phyloP scores from a whole-genome alignment of 2,797 vertebrate genomes.

The Serranus cabrilla region DNA sequence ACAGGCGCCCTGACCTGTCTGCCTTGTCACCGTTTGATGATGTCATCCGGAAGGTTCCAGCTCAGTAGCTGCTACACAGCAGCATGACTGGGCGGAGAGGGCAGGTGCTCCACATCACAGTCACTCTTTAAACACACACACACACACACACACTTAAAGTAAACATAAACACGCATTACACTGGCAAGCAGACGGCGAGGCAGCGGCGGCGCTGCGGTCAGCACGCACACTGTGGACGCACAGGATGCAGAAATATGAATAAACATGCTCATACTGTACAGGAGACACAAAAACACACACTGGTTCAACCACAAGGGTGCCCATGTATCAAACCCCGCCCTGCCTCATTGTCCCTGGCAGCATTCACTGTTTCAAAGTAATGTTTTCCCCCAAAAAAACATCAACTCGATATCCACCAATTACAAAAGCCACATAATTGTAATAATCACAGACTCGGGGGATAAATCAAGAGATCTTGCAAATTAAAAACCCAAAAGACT shows the following conservation, averaged over 20 bases:
- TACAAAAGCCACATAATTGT: slow-evolving; percentile 80
- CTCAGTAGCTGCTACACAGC: slow-evolving; percentile 61
- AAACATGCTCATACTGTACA: slow-evolving; percentile 58
- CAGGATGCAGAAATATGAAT: slow-evolving; percentile 65
- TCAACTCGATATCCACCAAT: slow-evolving; percentile 76
- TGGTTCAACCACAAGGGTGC: slow-evolving; percentile 56
- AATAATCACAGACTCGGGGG: slow-evolving; percentile 75
- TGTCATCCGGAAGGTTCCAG: slow-evolving; percentile 77
- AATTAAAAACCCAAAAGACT: slow-evolving; percentile 71
- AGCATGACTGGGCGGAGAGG: slow-evolving; percentile 54
- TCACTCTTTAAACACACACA: slow-evolving; percentile 42
- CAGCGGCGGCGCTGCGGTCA: slow-evolving; percentile 48
- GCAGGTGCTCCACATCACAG: slow-evolving; percentile 79
- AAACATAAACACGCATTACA: slow-evolving; percentile 60
- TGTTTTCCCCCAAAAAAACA: slow-evolving; percentile 63
- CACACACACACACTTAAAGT: slow-evolving; percentile 34
- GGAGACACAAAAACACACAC: slow-evolving; percentile 33
- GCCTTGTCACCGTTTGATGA: slow-evolving; percentile 79
- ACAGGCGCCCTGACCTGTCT: slow-evolving; percentile 79
- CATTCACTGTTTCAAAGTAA: slow-evolving; percentile 64
- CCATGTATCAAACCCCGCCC: slow-evolving; percentile 67
- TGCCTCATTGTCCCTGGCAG: slow-evolving; percentile 74
- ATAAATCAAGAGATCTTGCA: slow-evolving; percentile 78
- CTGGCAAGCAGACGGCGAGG: slow-evolving; percentile 50
- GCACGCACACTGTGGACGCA: slow-evolving; percentile 56